A percentile compares a stretch with the other conserved stretches of the same genome.
phyloP scores from a whole-genome alignment of 2,797 vertebrate species.

The Lithobates sylvaticus region DNA sequence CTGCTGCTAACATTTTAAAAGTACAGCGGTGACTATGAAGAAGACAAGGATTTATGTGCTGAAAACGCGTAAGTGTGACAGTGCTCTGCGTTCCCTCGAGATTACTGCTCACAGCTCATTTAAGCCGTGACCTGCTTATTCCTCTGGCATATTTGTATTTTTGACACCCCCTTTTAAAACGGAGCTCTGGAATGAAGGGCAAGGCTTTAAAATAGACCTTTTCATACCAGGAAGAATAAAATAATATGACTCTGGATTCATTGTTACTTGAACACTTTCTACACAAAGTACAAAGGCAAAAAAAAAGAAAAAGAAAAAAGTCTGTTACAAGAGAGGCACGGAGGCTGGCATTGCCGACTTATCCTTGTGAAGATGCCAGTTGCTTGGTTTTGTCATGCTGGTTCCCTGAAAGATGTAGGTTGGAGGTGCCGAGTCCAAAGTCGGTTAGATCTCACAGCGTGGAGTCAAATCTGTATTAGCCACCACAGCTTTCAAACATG shows the following conservation, averaged over 20 bases:
- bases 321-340: not conserved
- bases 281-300: no score
- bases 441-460: no score
- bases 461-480: no score
- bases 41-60: constrained; percentile 68
- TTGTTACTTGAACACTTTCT: constrained; percentile 5
- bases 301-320: not conserved
- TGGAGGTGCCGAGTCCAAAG: no score
- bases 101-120: constrained; percentile 71
- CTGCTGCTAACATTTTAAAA: constrained; percentile 67
- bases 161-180: constrained; percentile 69
- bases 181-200: constrained; percentile 70
- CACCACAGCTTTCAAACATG: no score
- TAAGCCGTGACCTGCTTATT: constrained; percentile 75
- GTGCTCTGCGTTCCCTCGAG: constrained; percentile 68
- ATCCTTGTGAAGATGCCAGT: no score
- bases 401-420: no score
- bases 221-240: constrained; percentile 61
- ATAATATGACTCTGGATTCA: constrained; percentile 50
- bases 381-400: no score
- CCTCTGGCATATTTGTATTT: constrained; percentile 74
- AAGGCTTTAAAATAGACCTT: constrained; percentile 65
- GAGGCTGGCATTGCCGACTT: no score
- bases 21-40: constrained; percentile 64
- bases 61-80: constrained; percentile 70